Conservation (phyloP, 2,113 vertebrate genomes). For the Dasyprocta punctata region DNA sequence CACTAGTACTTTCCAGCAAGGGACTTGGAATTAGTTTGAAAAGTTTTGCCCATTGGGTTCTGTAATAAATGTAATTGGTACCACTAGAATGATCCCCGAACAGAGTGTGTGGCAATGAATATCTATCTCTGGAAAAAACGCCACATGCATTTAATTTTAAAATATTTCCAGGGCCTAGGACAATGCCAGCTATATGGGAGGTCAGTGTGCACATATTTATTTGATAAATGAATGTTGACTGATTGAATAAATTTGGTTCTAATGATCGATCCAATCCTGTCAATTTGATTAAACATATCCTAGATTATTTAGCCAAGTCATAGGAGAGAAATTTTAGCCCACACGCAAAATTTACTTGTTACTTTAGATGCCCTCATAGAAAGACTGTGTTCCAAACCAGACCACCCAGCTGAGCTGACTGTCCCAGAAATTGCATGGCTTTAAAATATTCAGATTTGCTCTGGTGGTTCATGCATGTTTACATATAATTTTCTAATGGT, state of each 20-base stretch:
- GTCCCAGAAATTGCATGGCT: neutral
- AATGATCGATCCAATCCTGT: neutral
- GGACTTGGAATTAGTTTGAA: neutral
- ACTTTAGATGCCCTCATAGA: neutral
- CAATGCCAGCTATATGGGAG: neutral
- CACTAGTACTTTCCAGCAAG: neutral
- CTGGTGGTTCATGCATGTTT: neutral
- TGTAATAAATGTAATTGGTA: neutral
- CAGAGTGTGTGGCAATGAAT: neutral
- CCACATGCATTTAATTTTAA: neutral
- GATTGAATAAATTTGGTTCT: neutral
- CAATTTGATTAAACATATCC: neutral
- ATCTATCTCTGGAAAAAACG: neutral
- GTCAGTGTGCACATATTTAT: neutral
- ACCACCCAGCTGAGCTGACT: neutral
- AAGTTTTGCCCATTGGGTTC: neutral
- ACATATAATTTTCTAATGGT: neutral
- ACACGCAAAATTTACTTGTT: neutral
- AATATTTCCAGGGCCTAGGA: neutral
- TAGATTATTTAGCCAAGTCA: neutral
- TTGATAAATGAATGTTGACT: neutral
- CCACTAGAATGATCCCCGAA: neutral
- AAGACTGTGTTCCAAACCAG: neutral
- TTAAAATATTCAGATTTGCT: slow-evolving; percentile 21
- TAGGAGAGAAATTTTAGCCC: neutral